Evolutionary conservation across 2,888 invertebrate genomes (phyloP).

Genomic region (Catotricha subobsoleta): DNA sequence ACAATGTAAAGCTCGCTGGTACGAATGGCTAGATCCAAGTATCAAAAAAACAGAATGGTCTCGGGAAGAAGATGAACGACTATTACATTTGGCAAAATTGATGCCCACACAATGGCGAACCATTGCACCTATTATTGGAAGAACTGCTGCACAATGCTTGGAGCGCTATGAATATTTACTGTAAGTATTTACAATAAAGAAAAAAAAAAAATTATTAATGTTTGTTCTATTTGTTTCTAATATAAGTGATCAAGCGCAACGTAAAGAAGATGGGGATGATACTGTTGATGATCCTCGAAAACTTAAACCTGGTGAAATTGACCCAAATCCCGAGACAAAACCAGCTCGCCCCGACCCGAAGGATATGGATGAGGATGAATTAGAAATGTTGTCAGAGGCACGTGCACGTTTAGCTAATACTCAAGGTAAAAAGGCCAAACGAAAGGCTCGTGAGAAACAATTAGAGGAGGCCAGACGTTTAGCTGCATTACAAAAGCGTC

Average conservation of each 20-base stretch:
- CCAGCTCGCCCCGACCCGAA: slow-evolving; percentile 98
- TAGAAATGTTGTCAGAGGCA: slow-evolving; percentile 99
- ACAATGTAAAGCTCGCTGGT: slow-evolving; percentile 98
- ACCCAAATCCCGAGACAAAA: slow-evolving; percentile 99
- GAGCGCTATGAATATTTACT: slow-evolving; percentile 92
- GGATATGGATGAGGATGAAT: slow-evolving; percentile 99
- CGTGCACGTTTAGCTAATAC: slow-evolving; percentile 96
- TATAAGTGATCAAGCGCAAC: slow-evolving; percentile 85
- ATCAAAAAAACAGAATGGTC: slow-evolving; percentile 99
- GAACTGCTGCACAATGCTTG: slow-evolving; percentile 96
- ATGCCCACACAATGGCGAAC: slow-evolving; percentile 99
- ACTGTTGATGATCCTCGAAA: slow-evolving; percentile 87
- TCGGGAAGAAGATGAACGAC: slow-evolving; percentile 94
- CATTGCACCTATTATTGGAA: slow-evolving; percentile 95
- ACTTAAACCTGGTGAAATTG: slow-evolving; percentile 96
- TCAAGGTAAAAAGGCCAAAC: slow-evolving; percentile 85
- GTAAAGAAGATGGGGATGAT: slow-evolving; percentile 88
- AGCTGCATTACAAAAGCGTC: slow-evolving; percentile 92
- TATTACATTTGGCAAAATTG: slow-evolving; percentile 90
- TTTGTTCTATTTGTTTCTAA: too few species aligned
- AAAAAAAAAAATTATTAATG: neutral
- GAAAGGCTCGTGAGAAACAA: slow-evolving; percentile 94
- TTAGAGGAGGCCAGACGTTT: slow-evolving; percentile 91
- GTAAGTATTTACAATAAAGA: slow-evolving; percentile 37
- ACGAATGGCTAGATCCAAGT: slow-evolving; percentile 98